Base-by-base conservation (phyloP, 1,140 invertebrate genomes). In the Scaptomyza montana region DNA sequence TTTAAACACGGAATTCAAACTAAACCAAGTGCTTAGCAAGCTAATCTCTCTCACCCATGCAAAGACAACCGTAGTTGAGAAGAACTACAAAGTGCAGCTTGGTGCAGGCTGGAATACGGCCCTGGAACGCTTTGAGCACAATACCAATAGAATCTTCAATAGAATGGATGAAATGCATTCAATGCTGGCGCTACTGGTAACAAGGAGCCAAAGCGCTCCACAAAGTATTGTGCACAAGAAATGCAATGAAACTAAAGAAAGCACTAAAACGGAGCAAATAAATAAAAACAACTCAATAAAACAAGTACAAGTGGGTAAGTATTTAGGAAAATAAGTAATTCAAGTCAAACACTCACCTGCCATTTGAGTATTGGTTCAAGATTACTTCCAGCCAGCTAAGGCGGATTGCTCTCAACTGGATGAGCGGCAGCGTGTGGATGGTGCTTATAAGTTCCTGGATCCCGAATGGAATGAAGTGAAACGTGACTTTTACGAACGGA, bases 401-500 rank as follows among this genome's bases (percentile, higher is more conserved):
- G 66, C 81, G 0, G 81, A 72, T 63, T 87, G 87, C 16, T 72
- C 19, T 19, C 87, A 90, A 12, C 49, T 90, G 45, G 77, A 69
- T n/a, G 50, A 77, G 16, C 41, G 25, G 7, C 25, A 49, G 9
- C 59, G 71, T 46, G 13, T 66, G 1, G 80, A 90, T 77, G 90
- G 90, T 16, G 56, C 92, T 13, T 92, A 92, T 51, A 77, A 72
- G 57, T 92, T 92, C 60, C 39, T 78, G 5, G 70, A 59, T 8
- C 73, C 86, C 0, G 80, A 89, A 28, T 9, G 67, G 0, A 92
- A 92, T 56, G 82, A 90, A 51, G 19, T 69, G 0, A 43, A 74
- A 7, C 80, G 90, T 5, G 77, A 92, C 67, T 91, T 89, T 9
- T 65, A 92, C 59, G 77, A 92, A 64, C 82, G 90, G 7, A 73